These are phyloP conservation scores for Microctenopoma stevenorrisi DNA, from an alignment of 2,797 vertebrate genomes.

Conservation along the genomic window DNA sequence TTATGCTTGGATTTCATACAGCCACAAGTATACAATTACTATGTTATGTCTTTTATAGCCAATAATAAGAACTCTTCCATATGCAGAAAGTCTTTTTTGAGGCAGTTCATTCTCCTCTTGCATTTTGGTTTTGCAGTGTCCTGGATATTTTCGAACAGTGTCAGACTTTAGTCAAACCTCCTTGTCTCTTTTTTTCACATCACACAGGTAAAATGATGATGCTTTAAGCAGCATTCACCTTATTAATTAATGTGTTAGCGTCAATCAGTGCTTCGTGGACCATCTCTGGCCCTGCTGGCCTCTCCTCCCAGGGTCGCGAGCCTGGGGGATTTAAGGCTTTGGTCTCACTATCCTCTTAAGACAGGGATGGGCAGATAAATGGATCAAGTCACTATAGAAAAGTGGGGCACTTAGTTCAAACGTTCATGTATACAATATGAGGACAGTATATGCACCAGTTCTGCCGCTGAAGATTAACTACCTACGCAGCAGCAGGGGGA, in stretches of 20 bases:
- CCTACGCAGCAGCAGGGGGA: conserved; percentile 41
- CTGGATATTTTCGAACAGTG: conserved; percentile 9
- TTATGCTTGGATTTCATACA: neutral
- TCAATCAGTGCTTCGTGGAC: conserved; percentile 25
- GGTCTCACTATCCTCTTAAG: conserved; percentile 78
- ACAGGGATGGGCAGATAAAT: conserved; percentile 74
- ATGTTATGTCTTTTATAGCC: too few relatives aligned
- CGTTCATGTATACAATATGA: conserved; percentile 63
- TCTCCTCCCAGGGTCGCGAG: conserved; percentile 37
- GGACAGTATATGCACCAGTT: conserved; percentile 40
- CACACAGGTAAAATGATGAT: conserved; percentile 1
- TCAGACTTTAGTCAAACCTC: conserved; percentile 7
- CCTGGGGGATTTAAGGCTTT: conserved; percentile 74
- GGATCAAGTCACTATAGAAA: conserved; percentile 74
- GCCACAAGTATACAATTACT: neutral
- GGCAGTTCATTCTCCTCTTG: conserved; percentile 13
- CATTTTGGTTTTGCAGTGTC: neutral
- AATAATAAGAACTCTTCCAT: neutral
- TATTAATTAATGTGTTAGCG: conserved; percentile 23
- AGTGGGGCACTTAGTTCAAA: conserved; percentile 69
- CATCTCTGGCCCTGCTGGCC: conserved; percentile 23
- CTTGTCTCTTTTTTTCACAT: conserved; percentile 3
- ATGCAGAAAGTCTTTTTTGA: conserved; percentile 9
- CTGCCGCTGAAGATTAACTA: conserved; percentile 57
- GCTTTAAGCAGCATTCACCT: conserved; percentile 10